phyloP scores from a whole-genome alignment of 2,797 vertebrate species.

The Crenichthys baileyi region DNA sequence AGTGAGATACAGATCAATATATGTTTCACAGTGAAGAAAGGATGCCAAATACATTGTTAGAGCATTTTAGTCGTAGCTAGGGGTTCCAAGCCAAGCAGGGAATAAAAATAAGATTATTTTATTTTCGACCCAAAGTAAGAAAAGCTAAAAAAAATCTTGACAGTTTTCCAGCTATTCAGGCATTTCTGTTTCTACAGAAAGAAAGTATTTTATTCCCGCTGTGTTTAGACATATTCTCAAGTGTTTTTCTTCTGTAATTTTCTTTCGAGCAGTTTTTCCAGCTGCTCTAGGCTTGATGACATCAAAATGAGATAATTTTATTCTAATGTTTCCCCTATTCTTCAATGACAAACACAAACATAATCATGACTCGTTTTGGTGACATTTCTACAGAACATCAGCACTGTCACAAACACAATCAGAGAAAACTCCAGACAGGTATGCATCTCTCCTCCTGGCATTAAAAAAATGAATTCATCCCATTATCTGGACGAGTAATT shows the following conservation, averaged over 20 bases:
- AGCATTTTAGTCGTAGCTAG: neutral
- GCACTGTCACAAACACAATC: neutral
- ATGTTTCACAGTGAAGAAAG: neutral
- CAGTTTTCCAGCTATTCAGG: neutral
- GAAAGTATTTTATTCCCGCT: neutral
- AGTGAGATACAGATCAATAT: neutral
- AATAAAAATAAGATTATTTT: neutral
- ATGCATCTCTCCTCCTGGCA: neutral
- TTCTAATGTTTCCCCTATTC: neutral
- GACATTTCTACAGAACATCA: neutral
- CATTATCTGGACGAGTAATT: slow-evolving; percentile 54
- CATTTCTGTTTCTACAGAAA: neutral
- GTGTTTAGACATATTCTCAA: neutral
- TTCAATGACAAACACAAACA: slow-evolving; percentile 11
- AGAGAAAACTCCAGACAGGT: neutral
- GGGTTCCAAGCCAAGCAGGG: neutral
- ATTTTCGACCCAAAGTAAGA: neutral
- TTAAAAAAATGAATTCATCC: slow-evolving; percentile 15
- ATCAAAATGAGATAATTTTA: neutral
- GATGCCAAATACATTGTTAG: neutral
- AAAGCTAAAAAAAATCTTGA: neutral
- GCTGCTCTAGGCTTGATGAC: neutral
- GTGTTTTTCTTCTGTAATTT: neutral
- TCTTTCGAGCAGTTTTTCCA: neutral
- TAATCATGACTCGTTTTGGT: slow-evolving; percentile 14